These are phyloP conservation scores for Unio pictorum DNA, from an alignment of 2,888 invertebrate genomes.

Conservation along the genomic window DNA sequence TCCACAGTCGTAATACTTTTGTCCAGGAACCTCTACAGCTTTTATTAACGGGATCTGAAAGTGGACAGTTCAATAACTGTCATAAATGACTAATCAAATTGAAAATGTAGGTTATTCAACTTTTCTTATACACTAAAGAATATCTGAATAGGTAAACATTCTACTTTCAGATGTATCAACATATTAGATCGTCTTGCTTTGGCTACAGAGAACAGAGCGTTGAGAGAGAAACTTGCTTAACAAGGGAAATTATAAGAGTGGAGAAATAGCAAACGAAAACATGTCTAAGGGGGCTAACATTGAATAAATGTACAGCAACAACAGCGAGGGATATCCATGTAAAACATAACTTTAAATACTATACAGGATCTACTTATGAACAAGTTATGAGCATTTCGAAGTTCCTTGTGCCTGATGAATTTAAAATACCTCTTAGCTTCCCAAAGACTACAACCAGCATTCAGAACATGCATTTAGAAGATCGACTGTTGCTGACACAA, in stretches of 20 bases:
- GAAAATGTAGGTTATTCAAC: too few species aligned
- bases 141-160: too few species aligned
- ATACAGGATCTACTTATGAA: conserved; percentile 12
- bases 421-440: conserved; percentile 1
- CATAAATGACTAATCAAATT: too few species aligned
- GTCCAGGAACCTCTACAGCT: too few species aligned
- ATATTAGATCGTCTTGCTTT: conserved; percentile 9
- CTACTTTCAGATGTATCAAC: neutral
- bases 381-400: conserved; percentile 16
- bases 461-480: conserved; percentile 8
- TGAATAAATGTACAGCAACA: conserved; percentile 1
- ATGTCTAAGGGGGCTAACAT: neutral
- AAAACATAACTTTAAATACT: conserved; percentile 12
- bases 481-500: conserved; percentile 22
- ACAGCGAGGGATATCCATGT: conserved; percentile 3
- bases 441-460: conserved; percentile 8
- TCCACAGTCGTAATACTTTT: too few species aligned
- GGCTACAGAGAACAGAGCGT: conserved; percentile 10
- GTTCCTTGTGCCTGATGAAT: conserved; percentile 15
- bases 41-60: too few species aligned
- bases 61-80: too few species aligned
- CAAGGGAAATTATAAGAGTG: conserved; percentile 1
- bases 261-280: neutral
- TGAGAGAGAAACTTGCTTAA: conserved; percentile 1
- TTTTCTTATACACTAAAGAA: too few species aligned